Conservation (phyloP, 2,888 invertebrate species). For the Syritta pipiens region DNA sequence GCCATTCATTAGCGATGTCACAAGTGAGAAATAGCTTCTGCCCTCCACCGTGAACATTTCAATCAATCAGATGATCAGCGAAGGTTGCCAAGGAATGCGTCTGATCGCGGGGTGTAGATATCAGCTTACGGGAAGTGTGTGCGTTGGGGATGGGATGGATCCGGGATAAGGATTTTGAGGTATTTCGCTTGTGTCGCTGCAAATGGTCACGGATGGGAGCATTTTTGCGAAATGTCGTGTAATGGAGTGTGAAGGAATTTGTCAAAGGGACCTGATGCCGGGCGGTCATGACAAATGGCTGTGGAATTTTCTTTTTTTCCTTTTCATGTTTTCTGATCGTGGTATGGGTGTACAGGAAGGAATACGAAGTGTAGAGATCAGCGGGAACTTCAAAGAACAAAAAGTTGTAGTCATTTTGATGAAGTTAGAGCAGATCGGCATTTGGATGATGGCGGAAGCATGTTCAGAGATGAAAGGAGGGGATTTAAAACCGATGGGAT, state of each 20-base stretch:
- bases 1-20: slow-evolving; percentile 65
- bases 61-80: slow-evolving; percentile 63
- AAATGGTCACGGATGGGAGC: slow-evolving; percentile 38
- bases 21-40: slow-evolving; percentile 68
- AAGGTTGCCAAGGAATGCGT: slow-evolving; percentile 45
- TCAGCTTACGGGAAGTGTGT: background rate
- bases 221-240: slow-evolving; percentile 19
- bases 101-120: slow-evolving; percentile 42
- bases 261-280: no score
- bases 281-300: background rate
- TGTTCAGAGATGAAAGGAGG: no score
- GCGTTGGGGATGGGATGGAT: background rate
- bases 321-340: no score
- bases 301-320: background rate
- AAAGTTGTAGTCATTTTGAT: no score
- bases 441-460: no score
- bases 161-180: slow-evolving; percentile 12
- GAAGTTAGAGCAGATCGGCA: no score
- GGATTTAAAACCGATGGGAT: no score
- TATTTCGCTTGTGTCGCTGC: slow-evolving; percentile 40
- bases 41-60: slow-evolving; percentile 64
- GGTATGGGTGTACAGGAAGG: no score
- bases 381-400: no score
- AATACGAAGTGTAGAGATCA: no score
- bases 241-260: slow-evolving; percentile 55